These are phyloP conservation scores for Amphilophus citrinellus DNA, from an alignment of 2,113 vertebrate genomes.

Conservation along the genomic window DNA sequence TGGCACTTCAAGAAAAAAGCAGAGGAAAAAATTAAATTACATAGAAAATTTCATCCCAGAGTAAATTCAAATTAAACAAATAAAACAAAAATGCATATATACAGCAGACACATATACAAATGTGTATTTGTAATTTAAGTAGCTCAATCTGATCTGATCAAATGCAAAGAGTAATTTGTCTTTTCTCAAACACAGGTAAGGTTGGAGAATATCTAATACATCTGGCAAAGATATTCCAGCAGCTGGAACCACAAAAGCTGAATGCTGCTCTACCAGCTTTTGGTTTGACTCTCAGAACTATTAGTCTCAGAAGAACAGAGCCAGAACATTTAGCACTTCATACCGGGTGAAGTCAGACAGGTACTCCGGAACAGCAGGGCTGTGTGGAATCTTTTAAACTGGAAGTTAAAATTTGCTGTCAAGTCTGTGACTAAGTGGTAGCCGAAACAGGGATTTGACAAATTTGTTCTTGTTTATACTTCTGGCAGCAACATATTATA, in stretches of 20 bases:
- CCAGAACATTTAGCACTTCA: slow-evolving; percentile 4
- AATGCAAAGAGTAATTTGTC: not conserved
- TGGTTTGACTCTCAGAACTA: not conserved
- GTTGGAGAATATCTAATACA: not conserved
- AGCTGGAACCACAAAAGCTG: not conserved
- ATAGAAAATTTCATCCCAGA: not conserved
- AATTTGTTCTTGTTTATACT: not conserved
- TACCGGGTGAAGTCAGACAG: not conserved
- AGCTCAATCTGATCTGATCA: not conserved
- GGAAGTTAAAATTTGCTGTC: not conserved
- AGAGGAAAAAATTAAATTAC: not conserved
- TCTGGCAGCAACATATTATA: not conserved
- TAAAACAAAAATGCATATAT: not conserved
- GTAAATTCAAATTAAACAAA: not conserved
- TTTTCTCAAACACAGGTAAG: not conserved
- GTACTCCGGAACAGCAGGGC: not conserved
- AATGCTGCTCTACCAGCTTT: not conserved
- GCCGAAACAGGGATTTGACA: not conserved
- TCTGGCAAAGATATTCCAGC: not conserved
- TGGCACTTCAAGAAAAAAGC: slow-evolving; percentile 21
- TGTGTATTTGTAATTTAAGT: not conserved
- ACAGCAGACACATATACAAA: not conserved
- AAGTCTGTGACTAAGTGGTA: not conserved
- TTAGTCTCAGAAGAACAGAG: slow-evolving; percentile 12
- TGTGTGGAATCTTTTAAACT: not conserved